phyloP scores from a whole-genome alignment of 2,797 vertebrate species.

The Pseudomugil gertrudae region DNA sequence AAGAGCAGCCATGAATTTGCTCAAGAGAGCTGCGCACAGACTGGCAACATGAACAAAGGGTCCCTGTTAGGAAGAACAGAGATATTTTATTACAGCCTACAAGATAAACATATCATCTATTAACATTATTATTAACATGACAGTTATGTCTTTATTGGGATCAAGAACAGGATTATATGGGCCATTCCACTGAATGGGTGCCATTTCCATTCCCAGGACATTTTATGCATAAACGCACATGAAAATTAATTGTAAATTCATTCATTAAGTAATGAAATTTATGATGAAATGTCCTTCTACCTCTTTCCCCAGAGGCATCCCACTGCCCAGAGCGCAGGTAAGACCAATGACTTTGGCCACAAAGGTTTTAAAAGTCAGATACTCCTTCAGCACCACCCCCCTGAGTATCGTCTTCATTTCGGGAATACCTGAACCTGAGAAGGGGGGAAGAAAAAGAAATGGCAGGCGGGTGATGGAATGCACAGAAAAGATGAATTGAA shows the following conservation, averaged over 20 bases:
- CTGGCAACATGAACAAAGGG: slow-evolving; percentile 97
- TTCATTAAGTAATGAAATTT: too few relatives aligned
- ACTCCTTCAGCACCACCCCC: slow-evolving; percentile 96
- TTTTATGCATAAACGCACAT: too few relatives aligned
- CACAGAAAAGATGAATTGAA: slow-evolving; percentile 40
- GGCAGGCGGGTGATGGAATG: slow-evolving; percentile 46
- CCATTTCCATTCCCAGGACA: too few relatives aligned
- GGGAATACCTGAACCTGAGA: slow-evolving; percentile 93
- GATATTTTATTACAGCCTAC: slow-evolving; percentile 24
- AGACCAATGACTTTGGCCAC: slow-evolving; percentile 97
- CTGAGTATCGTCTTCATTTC: slow-evolving; percentile 99
- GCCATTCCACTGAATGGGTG: too few relatives aligned
- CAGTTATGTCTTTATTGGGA: slow-evolving; percentile 32
- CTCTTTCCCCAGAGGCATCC: slow-evolving; percentile 98
- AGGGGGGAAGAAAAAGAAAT: slow-evolving; percentile 17
- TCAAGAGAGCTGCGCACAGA: slow-evolving; percentile 92
- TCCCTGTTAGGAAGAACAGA: slow-evolving; percentile 79
- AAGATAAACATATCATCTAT: slow-evolving; percentile 23
- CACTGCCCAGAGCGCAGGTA: slow-evolving; percentile 95
- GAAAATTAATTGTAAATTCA: too few relatives aligned
- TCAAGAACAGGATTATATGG: slow-evolving; percentile 23
- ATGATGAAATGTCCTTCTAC: slow-evolving; percentile 69
- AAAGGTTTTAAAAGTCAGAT: slow-evolving; percentile 97
- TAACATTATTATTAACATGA: too few relatives aligned
- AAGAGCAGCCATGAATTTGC: slow-evolving; percentile 95